Evolutionary conservation across 2,888 invertebrate genomes (phyloP).

Genomic region (Megaustenia siamemsis): DNA sequence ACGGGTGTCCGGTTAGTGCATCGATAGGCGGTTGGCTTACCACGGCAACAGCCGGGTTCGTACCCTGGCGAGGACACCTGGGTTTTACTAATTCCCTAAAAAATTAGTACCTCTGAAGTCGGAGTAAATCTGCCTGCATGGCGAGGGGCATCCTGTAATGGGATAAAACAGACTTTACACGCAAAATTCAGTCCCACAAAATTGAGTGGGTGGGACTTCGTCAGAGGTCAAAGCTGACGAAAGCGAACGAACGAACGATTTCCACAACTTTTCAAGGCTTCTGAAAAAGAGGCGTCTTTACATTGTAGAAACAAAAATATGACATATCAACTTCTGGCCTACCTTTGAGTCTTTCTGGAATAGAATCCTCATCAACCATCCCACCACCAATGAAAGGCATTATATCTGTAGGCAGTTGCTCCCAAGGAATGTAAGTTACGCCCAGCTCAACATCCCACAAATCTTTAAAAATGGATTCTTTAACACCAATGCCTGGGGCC

Average conservation of each 20-base stretch:
- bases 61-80: too few relatives aligned
- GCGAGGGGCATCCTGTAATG: too few relatives aligned
- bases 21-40: too few relatives aligned
- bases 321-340: not conserved
- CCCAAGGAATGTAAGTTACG: slow-evolving; percentile 95
- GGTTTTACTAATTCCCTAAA: too few relatives aligned
- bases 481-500: slow-evolving; percentile 97
- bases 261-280: too few relatives aligned
- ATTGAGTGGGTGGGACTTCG: not conserved
- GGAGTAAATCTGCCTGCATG: too few relatives aligned
- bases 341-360: slow-evolving; percentile 89
- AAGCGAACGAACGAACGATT: not conserved
- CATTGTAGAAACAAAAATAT: not conserved
- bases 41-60: too few relatives aligned
- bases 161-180: too few relatives aligned
- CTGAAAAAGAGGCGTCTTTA: not conserved
- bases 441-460: slow-evolving; percentile 98
- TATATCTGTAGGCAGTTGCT: slow-evolving; percentile 83
- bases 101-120: too few relatives aligned
- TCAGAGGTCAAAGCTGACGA: not conserved
- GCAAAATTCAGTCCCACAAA: not conserved
- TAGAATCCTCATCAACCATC: slow-evolving; percentile 95
- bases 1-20: too few relatives aligned
- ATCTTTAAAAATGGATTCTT: slow-evolving; percentile 94
- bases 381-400: slow-evolving; percentile 73